Evolutionary conservation across 2,113 vertebrate species (phyloP), one percentile per base, ranked within the genome.

Genomic region (Cyanoderma ruficeps): DNA sequence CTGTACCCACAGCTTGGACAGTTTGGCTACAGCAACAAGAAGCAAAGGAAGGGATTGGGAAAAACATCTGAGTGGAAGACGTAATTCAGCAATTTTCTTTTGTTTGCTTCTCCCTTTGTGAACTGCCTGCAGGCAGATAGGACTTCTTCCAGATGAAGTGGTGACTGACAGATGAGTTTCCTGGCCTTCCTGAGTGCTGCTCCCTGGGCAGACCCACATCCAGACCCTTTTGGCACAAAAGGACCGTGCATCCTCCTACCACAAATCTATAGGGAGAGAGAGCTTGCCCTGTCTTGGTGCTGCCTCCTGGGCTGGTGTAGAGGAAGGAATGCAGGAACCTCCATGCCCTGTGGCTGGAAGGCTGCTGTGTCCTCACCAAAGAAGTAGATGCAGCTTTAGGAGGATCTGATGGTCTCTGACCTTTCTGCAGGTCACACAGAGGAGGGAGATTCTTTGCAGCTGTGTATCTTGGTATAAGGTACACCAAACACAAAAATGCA

Each of bases 301-400:
- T 37, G 24, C 53, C 30, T 39, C 5, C 1, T 49, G 35, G 53
- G 52, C 47, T 67, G 44, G 20, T 9, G 13, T 15, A 37, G 23
- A 44, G 27, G n/a, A 39, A 27, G 41, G 20, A 69, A 21, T 5
- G 3, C 16, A 46, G 63, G 23, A 78, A 1, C 1, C 8, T 11
- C 41, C 0, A 3, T 1, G 4, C 31, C 5, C 1, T 0, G 0
- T 0, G 3, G 25, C 61, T 75, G 42, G 22, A 13, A n/a, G 33
- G 31, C 23, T 83, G 33, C 41, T 59, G 20, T 28, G 12, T 13
- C 33, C 20, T 33, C 11, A 1, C 15, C 2, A 1, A 1, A 11
- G 61, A 44, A 41, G n/a, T 0, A 37, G 28, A 10, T 35, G 25
- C 37, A 33, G 17, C 20, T 68, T 56, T 41, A 53, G 20, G 50